Base-by-base conservation (phyloP, 2,113 vertebrate species). In the Eonycteris spelaea region DNA sequence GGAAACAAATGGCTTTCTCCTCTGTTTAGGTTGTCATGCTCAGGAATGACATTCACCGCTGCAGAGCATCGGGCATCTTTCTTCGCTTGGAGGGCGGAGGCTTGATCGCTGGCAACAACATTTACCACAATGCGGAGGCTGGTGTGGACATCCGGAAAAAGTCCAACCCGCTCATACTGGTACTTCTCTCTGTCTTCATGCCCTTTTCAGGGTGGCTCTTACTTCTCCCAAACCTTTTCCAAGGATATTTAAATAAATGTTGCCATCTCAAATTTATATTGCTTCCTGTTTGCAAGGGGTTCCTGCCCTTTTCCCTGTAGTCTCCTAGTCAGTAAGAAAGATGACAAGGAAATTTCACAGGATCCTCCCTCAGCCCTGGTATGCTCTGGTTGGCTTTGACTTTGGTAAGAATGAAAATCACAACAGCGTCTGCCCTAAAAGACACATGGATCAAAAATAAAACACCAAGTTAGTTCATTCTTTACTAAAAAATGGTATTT, bases 121-220 rank as follows among this genome's bases (percentile, higher is more conserved):
- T 99, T 93, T 99, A 99, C 97, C 99, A 98, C 0, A 99, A 99
- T 1, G 98, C 98, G 0, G 98, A 99, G 98, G 99, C 99, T 0
- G 99, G 99, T 0, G 97, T 99, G 80, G 99, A 99, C 98, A 99
- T 99, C 92, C 97, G 98, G 77, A 99, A 99, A 85, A 99, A 99
- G 95, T 99, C 99, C 61, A 98, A 99, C 92, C 98, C 99, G 11
- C 98, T 99, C 89, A 99, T 99, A 86, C 97, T 99, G 99, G 99
- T 99, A 98, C 12, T n/a, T 10, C 18, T 45, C 73, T 38, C 35
- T 67, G 15, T 63, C 63, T 33, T 35, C 26, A 18, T 45, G 35
- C 48, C n/a, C 75, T 74, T 19, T 82, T 63, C 68, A 26, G 43
- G 9, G 14, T 59, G 35, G 22, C 79, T 51, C 21, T 74, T 22